Conservation (phyloP, 2,888 invertebrate genomes). For the Drosophila bunnanda region DNA sequence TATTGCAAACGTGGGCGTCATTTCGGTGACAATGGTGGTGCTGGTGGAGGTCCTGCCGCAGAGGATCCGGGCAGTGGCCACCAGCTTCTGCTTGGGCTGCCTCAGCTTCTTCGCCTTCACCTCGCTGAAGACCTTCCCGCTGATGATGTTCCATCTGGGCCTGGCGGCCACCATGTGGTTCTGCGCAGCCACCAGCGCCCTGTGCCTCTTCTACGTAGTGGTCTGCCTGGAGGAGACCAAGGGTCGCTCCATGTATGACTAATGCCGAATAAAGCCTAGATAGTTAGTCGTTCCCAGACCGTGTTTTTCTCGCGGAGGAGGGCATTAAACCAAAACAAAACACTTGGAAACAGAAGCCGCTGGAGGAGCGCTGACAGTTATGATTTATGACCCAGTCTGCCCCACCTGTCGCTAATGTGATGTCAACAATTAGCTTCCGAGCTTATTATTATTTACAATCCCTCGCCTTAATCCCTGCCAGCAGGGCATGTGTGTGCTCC, state of each 20-base stretch:
- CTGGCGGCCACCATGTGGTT: constrained; percentile 78
- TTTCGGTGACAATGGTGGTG: constrained; percentile 75
- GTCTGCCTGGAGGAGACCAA: constrained; percentile 80
- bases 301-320: not conserved
- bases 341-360: constrained; percentile 17
- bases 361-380: constrained; percentile 53
- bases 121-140: constrained; percentile 71
- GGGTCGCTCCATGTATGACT: constrained; percentile 67
- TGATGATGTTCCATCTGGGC: constrained; percentile 66
- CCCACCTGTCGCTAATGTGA: constrained; percentile 50
- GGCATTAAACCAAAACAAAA: constrained; percentile 45
- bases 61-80: constrained; percentile 71
- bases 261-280: constrained; percentile 30
- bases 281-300: not conserved
- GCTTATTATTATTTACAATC: constrained; percentile 59
- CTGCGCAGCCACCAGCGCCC: constrained; percentile 61
- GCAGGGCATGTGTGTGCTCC: not conserved
- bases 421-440: constrained; percentile 72
- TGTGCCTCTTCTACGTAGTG: constrained; percentile 74
- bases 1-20: constrained; percentile 74
- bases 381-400: constrained; percentile 64
- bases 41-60: constrained; percentile 78
- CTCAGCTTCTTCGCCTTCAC: constrained; percentile 70
- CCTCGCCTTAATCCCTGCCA: constrained; percentile 53
- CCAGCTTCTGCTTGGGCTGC: constrained; percentile 65